These are phyloP conservation scores for Sylvia borin DNA, from an alignment of 2,797 vertebrate genomes.

Conservation along the genomic window DNA sequence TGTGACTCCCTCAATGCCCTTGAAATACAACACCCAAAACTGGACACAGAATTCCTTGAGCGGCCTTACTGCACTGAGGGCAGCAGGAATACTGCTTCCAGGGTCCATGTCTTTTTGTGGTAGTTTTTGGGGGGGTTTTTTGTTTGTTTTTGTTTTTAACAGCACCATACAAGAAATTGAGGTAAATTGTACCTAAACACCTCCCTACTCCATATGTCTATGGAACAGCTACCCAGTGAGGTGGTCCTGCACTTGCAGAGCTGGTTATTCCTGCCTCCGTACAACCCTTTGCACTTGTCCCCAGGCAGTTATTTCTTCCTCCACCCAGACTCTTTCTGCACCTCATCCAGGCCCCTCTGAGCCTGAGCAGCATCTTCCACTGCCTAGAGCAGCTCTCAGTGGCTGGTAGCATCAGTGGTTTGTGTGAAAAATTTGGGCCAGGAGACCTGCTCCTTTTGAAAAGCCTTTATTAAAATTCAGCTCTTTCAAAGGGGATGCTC, in stretches of 20 bases:
- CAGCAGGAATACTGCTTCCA: background rate
- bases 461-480: too few species aligned
- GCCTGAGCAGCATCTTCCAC: background rate
- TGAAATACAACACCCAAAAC: fast-evolving
- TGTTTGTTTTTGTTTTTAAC: too few species aligned
- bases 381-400: background rate
- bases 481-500: too few species aligned
- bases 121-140: too few species aligned
- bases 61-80: fast-evolving
- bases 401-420: fast-evolving
- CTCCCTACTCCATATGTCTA: background rate
- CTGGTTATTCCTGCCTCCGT: background rate
- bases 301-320: background rate
- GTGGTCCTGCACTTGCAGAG: background rate
- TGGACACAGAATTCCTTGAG: fast-evolving
- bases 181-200: background rate
- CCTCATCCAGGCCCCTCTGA: background rate
- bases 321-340: background rate
- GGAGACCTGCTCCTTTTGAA: too few species aligned
- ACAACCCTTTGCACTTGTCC: fast-evolving
- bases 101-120: fast-evolving
- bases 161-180: fast-evolving
- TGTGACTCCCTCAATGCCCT: background rate
- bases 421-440: too few species aligned
- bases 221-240: fast-evolving